Percentiles rank a stretch among this genome's conserved stretches.
Evolutionary conservation across 2,888 invertebrate genomes (phyloP).

Genomic region (Stenichneumon culpator): DNA sequence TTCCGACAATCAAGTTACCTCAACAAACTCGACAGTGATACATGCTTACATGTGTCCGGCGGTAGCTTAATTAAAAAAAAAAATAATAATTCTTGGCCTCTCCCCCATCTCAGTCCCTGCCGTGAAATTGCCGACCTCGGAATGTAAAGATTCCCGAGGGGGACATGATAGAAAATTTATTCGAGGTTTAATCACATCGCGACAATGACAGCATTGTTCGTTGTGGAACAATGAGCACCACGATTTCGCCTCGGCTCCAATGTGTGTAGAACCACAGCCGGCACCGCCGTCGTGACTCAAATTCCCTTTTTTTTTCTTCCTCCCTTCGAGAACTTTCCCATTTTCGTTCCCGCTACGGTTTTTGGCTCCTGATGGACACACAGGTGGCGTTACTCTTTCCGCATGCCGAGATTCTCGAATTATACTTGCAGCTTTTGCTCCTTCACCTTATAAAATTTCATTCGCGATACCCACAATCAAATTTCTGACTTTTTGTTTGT

Average conservation of each 20-base stretch:
- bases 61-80: too few relatives aligned
- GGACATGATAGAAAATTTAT: slow-evolving; percentile 79
- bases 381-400: slow-evolving; percentile 42
- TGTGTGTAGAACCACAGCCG: slow-evolving; percentile 31
- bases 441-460: neutral
- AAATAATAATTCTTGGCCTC: too few relatives aligned
- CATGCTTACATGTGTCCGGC: too few relatives aligned
- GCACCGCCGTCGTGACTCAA: slow-evolving; percentile 22
- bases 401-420: neutral
- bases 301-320: slow-evolving; percentile 66
- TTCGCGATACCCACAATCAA: neutral
- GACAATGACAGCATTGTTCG: slow-evolving; percentile 80
- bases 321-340: slow-evolving; percentile 45
- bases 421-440: neutral
- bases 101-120: too few relatives aligned
- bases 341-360: slow-evolving; percentile 55
- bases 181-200: slow-evolving; percentile 80
- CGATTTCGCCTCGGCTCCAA: slow-evolving; percentile 22
- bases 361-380: slow-evolving; percentile 39
- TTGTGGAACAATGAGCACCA: slow-evolving; percentile 74
- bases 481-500: neutral
- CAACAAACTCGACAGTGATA: too few relatives aligned
- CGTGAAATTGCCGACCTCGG: slow-evolving; percentile 21
- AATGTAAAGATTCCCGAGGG: slow-evolving; percentile 42
- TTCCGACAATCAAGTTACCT: too few relatives aligned